A percentile compares a stretch with the other conserved stretches of the same genome.
phyloP scores from a whole-genome alignment of 2,113 vertebrate species.

The Apaloderma vittatum region DNA sequence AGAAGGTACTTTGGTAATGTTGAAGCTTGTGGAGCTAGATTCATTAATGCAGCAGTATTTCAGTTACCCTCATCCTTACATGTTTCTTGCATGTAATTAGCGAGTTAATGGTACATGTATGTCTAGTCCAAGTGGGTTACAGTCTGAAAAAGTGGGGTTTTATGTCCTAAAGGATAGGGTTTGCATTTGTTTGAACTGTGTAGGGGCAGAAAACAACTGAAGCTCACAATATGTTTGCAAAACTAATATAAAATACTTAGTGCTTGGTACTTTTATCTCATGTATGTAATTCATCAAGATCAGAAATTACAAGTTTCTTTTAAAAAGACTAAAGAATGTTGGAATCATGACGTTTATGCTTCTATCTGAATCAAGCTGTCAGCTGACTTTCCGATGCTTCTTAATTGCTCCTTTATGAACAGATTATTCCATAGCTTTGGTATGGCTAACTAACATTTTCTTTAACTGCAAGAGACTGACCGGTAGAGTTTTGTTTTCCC shows the following conservation, averaged over 20 bases:
- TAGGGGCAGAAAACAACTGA: background rate
- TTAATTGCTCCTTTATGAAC: background rate
- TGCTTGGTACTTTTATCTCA: background rate
- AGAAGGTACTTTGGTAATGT: background rate
- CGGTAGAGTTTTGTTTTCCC: background rate
- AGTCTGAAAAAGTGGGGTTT: background rate
- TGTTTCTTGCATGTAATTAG: rapidly evolving
- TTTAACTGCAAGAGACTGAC: background rate
- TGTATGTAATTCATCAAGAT: background rate
- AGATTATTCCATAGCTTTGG: background rate
- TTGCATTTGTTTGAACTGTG: background rate
- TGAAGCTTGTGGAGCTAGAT: background rate
- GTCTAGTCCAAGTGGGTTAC: background rate
- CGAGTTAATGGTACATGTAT: background rate
- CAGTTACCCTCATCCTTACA: background rate
- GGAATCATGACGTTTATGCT: background rate
- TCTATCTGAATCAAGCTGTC: background rate
- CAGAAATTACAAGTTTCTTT: background rate
- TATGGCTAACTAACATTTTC: background rate
- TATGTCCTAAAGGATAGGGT: background rate
- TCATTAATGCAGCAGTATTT: background rate
- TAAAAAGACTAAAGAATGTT: background rate
- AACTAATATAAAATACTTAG: background rate
- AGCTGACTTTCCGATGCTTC: background rate
- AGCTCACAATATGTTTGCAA: background rate